Evolutionary conservation across 2,113 vertebrate species (phyloP).

Genomic region (Clupea harengus): DNA sequence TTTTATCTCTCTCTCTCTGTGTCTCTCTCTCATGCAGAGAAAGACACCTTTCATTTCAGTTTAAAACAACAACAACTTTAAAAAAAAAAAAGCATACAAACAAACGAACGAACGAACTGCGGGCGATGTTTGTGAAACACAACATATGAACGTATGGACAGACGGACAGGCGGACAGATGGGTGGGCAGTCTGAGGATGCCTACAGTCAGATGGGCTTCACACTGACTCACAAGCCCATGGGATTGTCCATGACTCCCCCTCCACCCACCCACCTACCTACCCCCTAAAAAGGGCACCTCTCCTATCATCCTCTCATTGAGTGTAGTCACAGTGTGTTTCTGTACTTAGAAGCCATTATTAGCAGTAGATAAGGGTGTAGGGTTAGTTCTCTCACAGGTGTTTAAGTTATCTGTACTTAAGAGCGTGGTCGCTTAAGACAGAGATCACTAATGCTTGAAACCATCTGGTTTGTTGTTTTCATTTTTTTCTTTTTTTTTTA

Average conservation of each 20-base stretch:
- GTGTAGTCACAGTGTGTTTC: background rate
- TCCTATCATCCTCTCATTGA: background rate
- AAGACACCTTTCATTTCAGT: conserved; percentile 75
- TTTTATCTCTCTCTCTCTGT: conserved; percentile 54
- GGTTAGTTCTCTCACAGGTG: background rate
- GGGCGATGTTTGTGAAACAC: conserved; percentile 63
- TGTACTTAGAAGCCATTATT: background rate
- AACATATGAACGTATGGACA: conserved; percentile 27
- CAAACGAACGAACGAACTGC: conserved; percentile 51
- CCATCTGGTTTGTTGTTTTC: background rate
- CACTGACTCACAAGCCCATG: conserved; percentile 63
- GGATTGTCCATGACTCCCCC: conserved; percentile 17
- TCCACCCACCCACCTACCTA: background rate
- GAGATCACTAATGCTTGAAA: background rate
- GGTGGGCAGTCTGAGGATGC: conserved; percentile 60
- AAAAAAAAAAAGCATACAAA: conserved; percentile 46
- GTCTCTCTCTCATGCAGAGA: conserved; percentile 67
- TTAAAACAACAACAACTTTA: conserved; percentile 36
- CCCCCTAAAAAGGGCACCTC: background rate
- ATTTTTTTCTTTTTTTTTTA: background rate
- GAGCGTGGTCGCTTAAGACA: background rate
- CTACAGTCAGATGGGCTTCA: conserved; percentile 46
- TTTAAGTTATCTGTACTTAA: background rate
- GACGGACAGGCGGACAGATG: background rate
- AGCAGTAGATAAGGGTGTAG: background rate